Conservation (phyloP, 1,140 invertebrate genomes). For the Sesamia nonagrioides region DNA sequence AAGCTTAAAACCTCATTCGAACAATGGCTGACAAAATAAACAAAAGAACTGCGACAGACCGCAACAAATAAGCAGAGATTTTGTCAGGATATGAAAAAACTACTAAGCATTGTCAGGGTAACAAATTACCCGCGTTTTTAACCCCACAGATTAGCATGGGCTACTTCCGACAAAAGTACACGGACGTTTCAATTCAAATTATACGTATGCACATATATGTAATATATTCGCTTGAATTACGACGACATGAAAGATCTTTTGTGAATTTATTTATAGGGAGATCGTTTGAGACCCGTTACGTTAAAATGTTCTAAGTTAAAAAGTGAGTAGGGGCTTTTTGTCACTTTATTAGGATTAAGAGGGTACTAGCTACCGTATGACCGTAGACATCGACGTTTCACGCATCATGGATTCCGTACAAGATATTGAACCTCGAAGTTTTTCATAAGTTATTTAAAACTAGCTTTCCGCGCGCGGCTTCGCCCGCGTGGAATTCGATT, state of each 20-base stretch:
- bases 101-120: slow-evolving; percentile 17
- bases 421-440: too few species aligned
- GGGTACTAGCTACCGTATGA: too few species aligned
- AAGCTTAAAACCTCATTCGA: background rate
- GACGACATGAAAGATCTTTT: slow-evolving; percentile 22
- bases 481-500: too few species aligned
- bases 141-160: slow-evolving; percentile 33
- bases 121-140: slow-evolving; percentile 27
- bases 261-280: slow-evolving; percentile 12
- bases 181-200: slow-evolving; percentile 40
- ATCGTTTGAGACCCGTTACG: background rate
- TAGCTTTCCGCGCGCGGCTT: too few species aligned
- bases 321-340: slow-evolving; percentile 10
- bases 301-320: slow-evolving; percentile 16
- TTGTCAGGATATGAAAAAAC: slow-evolving; percentile 2
- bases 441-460: too few species aligned
- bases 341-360: slow-evolving; percentile 26
- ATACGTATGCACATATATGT: slow-evolving; percentile 23
- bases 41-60: background rate
- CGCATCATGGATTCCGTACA: too few species aligned
- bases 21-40: slow-evolving; percentile 22
- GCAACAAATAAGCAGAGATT: background rate
- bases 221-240: slow-evolving; percentile 18
- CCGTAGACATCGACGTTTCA: too few species aligned
- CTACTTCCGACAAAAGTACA: slow-evolving; percentile 24